Evolutionary conservation across 2,797 vertebrate genomes (phyloP).

Genomic region (Pachyuromys duprasi): DNA sequence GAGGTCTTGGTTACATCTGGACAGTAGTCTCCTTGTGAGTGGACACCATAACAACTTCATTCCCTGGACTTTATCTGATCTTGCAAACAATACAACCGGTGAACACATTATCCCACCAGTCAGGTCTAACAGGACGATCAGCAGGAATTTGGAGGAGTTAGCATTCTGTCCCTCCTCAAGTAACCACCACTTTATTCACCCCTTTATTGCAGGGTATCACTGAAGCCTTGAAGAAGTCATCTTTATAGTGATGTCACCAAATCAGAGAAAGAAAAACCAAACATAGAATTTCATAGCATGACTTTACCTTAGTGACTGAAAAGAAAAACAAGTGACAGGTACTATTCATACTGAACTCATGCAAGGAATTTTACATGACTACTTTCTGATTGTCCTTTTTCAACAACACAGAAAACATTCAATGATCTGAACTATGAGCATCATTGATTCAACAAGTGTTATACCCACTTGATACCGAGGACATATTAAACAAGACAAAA

Average conservation of each 20-base stretch:
- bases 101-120: neutral
- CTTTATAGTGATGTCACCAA: neutral
- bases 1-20: slow-evolving; percentile 11
- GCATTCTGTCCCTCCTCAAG: neutral
- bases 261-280: neutral
- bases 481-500: slow-evolving; percentile 23
- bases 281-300: neutral
- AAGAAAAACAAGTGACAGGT: neutral
- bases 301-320: neutral
- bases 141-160: neutral
- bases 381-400: neutral
- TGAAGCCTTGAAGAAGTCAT: neutral
- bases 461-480: neutral
- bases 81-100: neutral
- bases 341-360: neutral
- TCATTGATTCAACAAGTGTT: slow-evolving; percentile 46
- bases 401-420: neutral
- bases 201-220: neutral
- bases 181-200: neutral
- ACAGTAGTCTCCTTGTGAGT: neutral
- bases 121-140: neutral
- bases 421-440: neutral
- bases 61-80: slow-evolving; percentile 51
- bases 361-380: neutral
- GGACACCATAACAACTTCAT: neutral